Evolutionary conservation across 1,140 invertebrate genomes (phyloP).

Genomic region (Colletes latitarsis): DNA sequence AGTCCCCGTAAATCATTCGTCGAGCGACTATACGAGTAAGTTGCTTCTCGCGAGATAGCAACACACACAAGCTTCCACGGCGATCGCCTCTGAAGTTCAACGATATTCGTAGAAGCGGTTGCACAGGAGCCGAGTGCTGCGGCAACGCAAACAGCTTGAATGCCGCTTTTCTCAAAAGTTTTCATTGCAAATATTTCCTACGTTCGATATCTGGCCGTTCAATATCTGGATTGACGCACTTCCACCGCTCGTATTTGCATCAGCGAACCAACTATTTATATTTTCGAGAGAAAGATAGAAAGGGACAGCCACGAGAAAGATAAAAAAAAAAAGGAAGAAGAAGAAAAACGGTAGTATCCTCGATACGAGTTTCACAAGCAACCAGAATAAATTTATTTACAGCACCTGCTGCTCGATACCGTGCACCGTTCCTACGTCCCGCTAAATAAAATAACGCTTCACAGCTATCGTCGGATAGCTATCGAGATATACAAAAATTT

Average conservation of each 20-base stretch:
- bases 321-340: not conserved
- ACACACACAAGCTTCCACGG: not conserved
- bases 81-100: slow-evolving; percentile 41
- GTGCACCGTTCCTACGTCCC: not conserved
- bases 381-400: slow-evolving; percentile 24
- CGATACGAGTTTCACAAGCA: not conserved
- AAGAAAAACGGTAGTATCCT: not conserved
- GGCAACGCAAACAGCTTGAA: slow-evolving; percentile 52
- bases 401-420: not conserved
- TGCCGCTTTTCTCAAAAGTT: slow-evolving; percentile 48
- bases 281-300: not conserved
- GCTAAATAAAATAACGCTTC: slow-evolving; percentile 3
- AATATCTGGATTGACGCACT: slow-evolving; percentile 38
- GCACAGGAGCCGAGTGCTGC: slow-evolving; percentile 1
- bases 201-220: slow-evolving; percentile 54
- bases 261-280: slow-evolving; percentile 36
- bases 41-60: slow-evolving; percentile 20
- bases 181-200: slow-evolving; percentile 49
- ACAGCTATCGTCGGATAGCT: not conserved
- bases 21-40: not conserved
- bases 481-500: slow-evolving; percentile 18
- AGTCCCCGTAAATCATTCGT: slow-evolving; percentile 19
- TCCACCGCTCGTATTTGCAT: slow-evolving; percentile 22
- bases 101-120: slow-evolving; percentile 41
- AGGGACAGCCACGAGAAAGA: no score